Evolutionary conservation across 1,140 invertebrate species (phyloP), one percentile per base, ranked within the genome.

Genomic region (Nephotettix cincticeps): DNA sequence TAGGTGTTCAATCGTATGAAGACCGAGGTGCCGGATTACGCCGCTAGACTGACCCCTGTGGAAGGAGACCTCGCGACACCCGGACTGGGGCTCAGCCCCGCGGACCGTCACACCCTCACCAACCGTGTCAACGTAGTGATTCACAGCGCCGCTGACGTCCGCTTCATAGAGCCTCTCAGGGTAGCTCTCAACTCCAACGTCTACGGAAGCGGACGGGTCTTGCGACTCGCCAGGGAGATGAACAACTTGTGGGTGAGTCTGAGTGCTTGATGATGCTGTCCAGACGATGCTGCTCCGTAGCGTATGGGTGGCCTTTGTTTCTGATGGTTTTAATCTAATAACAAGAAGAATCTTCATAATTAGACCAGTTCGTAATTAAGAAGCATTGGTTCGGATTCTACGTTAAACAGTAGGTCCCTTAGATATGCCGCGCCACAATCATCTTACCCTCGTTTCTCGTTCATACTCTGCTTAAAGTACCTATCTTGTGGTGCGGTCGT

Each of bases 111-210:
- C 30, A 78, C 74, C 19, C 76, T 87, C 1, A 29, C 29, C 4
- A 29, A 75, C 9, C 47, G 72, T 3, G 75, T 76, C 1, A n/a
- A 73, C 11, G 72, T 77, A 0, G 64, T 77, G 14, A 72, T 75
- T 29, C 75, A 77, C 36, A 72, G 70, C 6, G 97, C 96, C 0
- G 97, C 97, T 0, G 97, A 96, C 47, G 92, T 93, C 69, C 78
- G 88, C 78, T 93, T 94, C 72, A 91, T 93, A 71, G 91, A 92
- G 74, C 81, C 87, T 3, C 77, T 94, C 1, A 91, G 90, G 69
- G 88, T 84, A 72, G 90, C 92, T 0, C 89, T 93, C 1, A 78
- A 91, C 0, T 80, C 93, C 73, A 94, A 93, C 76, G 89, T 91
- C 0, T 84, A 89, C 69, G 92, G 91, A 13, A 93, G 91, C 1